phyloP scores from a whole-genome alignment of 2,888 invertebrate genomes.

The Tetanocera ferruginea region DNA sequence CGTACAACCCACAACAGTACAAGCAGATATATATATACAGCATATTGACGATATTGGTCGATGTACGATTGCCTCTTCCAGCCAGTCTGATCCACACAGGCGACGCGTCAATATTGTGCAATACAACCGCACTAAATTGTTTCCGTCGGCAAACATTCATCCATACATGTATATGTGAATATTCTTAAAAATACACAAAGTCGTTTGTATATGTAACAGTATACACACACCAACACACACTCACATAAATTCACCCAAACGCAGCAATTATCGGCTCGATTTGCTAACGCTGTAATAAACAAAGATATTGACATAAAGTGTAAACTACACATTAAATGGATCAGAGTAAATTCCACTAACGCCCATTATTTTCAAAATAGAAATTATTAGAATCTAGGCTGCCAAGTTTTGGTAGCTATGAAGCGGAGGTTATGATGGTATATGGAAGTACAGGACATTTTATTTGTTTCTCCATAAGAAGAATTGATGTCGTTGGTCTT shows the following conservation, averaged over 20 bases:
- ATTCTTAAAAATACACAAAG: neutral
- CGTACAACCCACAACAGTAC: neutral
- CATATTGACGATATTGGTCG: neutral
- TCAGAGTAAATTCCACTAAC: neutral
- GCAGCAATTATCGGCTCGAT: neutral
- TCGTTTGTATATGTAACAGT: neutral
- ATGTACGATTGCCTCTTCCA: neutral
- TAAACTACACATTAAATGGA: slow-evolving; percentile 8
- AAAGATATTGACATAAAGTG: slow-evolving; percentile 23
- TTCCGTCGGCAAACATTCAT: neutral
- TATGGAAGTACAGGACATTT: too few species aligned
- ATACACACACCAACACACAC: neutral
- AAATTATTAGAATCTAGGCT: neutral
- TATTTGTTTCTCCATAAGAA: too few species aligned
- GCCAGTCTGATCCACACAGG: neutral
- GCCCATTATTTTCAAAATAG: neutral
- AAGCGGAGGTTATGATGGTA: too few species aligned
- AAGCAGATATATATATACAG: neutral
- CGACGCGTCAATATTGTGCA: neutral
- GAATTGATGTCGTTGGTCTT: too few species aligned
- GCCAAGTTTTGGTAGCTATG: neutral
- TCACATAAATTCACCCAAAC: neutral
- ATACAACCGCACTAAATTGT: neutral
- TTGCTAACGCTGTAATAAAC: slow-evolving; percentile 6
- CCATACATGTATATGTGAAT: neutral